These are phyloP conservation scores for Agrotis segetum DNA, from an alignment of 2,888 invertebrate species.

Conservation along the genomic window DNA sequence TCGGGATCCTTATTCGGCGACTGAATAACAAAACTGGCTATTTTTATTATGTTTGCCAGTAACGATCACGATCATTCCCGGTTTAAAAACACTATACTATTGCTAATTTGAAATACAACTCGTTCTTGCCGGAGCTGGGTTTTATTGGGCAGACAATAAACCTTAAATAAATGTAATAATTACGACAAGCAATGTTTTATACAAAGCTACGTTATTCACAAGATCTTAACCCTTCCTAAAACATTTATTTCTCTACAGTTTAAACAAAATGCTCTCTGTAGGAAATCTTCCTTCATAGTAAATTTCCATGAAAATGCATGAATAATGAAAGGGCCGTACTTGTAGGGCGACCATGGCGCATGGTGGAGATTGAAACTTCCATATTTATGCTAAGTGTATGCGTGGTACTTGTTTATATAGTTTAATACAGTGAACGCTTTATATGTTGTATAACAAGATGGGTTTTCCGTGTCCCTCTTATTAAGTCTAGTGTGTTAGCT, in stretches of 20 bases:
- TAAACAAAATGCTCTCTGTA: slow-evolving; percentile 36
- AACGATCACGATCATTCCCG: no score
- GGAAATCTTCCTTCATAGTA: slow-evolving; percentile 52
- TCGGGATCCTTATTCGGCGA: no score
- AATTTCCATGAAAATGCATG: slow-evolving; percentile 63
- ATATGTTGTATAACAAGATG: slow-evolving; percentile 15
- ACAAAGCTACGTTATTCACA: neutral
- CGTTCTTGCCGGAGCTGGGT: no score
- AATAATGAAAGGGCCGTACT: slow-evolving; percentile 52
- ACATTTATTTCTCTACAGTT: slow-evolving; percentile 32
- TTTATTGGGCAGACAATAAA: no score
- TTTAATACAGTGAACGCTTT: neutral
- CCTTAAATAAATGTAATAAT: neutral
- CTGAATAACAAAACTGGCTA: no score
- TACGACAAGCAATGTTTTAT: neutral
- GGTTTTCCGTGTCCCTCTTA: slow-evolving; percentile 6
- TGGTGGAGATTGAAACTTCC: slow-evolving; percentile 26
- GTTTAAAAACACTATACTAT: no score
- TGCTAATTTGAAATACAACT: no score
- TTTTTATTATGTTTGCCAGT: no score
- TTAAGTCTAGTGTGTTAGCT: slow-evolving; percentile 18
- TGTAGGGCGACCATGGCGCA: slow-evolving; percentile 44
- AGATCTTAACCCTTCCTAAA: slow-evolving; percentile 7
- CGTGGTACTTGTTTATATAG: slow-evolving; percentile 10
- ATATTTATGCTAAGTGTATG: slow-evolving; percentile 46